Conservation (phyloP, 1,140 invertebrate species). For the Phortica variegata region DNA sequence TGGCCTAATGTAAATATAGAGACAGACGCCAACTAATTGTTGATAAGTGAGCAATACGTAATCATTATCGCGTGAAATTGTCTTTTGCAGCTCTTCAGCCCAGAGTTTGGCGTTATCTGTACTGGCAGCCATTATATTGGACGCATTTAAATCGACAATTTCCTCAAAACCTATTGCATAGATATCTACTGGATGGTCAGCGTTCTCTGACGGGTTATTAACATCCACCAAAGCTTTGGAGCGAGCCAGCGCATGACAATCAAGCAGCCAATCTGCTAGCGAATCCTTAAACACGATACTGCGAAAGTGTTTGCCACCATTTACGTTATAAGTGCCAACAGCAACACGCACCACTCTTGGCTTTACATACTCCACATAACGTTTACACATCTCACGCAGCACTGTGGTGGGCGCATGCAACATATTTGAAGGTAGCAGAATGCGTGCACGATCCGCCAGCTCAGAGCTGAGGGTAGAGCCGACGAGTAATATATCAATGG, state of each 20-base stretch:
- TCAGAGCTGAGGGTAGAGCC: constrained; percentile 90
- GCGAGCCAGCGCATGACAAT: constrained; percentile 62
- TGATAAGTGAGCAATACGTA: constrained; percentile 93
- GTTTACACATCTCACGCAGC: constrained; percentile 77
- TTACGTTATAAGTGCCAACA: constrained; percentile 98
- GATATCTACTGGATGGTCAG: constrained; percentile 77
- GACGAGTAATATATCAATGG: constrained; percentile 92
- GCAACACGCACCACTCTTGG: constrained; percentile 74
- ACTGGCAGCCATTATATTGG: constrained; percentile 96
- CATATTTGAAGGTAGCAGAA: constrained; percentile 83
- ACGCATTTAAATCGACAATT: constrained; percentile 98
- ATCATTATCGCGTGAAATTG: constrained; percentile 78
- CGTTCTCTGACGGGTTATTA: constrained; percentile 54
- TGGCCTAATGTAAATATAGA: constrained; percentile 91
- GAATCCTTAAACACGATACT: constrained; percentile 96
- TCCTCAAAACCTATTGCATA: constrained; percentile 99
- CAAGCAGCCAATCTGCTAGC: constrained; percentile 91
- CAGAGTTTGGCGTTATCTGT: constrained; percentile 95
- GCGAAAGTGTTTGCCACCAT: constrained; percentile 97
- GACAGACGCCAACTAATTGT: constrained; percentile 96
- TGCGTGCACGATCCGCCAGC: constrained; percentile 84
- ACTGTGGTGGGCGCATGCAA: constrained; percentile 83
- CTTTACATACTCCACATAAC: constrained; percentile 81
- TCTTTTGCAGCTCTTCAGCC: constrained; percentile 93
- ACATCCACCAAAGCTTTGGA: constrained; percentile 59